These are phyloP conservation scores for Gryon sp. DNA, from an alignment of 1,140 invertebrate species.

Conservation along the genomic window DNA sequence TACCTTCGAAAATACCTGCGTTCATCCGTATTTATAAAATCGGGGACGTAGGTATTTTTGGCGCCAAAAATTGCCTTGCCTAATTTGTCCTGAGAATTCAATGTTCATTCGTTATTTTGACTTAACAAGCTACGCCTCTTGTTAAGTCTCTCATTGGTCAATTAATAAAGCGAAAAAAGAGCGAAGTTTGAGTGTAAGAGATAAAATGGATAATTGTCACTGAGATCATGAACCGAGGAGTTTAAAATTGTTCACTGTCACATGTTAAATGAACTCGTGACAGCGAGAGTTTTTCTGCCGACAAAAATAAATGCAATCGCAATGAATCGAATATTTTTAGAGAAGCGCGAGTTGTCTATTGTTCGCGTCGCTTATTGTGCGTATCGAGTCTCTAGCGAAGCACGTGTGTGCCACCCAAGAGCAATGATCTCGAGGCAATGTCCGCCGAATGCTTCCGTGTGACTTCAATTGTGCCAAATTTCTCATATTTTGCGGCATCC, in stretches of 20 bases:
- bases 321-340: constrained; percentile 49
- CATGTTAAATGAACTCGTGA: constrained; percentile 1
- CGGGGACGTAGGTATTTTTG: constrained; percentile 70
- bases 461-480: constrained; percentile 22
- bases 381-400: background rate
- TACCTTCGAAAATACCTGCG: constrained; percentile 66
- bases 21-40: constrained; percentile 73
- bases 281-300: constrained; percentile 13
- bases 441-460: background rate
- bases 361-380: constrained; percentile 36
- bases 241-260: background rate
- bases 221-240: no score
- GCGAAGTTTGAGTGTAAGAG: no score
- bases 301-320: constrained; percentile 59
- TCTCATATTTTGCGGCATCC: constrained; percentile 34
- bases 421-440: constrained; percentile 35
- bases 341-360: constrained; percentile 17
- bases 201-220: background rate
- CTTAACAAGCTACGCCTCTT: background rate
- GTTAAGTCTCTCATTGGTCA: no score
- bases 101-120: constrained; percentile 6
- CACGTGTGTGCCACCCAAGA: constrained; percentile 35
- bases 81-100: constrained; percentile 49
- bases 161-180: no score
- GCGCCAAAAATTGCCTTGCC: constrained; percentile 47